phyloP scores from a whole-genome alignment of 1,140 invertebrate genomes.

The Oedothorax gibbosus region DNA sequence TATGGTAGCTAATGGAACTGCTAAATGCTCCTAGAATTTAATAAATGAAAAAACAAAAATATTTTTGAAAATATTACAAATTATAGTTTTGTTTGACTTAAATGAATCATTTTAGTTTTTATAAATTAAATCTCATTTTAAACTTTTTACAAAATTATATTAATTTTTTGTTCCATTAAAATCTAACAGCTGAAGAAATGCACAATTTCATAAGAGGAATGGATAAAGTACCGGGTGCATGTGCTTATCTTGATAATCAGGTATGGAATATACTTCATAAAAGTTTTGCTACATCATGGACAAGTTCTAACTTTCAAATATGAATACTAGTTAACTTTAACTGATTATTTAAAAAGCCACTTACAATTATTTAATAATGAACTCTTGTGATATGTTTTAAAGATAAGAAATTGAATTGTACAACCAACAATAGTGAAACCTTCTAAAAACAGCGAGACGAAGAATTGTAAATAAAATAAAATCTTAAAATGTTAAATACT shows the following conservation, averaged over 20 bases:
- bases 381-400: too few species aligned
- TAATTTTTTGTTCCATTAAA: slow-evolving; percentile 77
- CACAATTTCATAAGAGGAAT: slow-evolving; percentile 95
- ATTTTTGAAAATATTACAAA: too few species aligned
- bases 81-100: too few species aligned
- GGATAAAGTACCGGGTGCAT: slow-evolving; percentile 93
- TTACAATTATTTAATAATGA: neutral
- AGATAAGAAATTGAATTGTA: too few species aligned
- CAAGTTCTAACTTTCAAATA: neutral
- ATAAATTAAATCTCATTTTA: too few species aligned
- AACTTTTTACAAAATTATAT: neutral
- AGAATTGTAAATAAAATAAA: too few species aligned
- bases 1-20: slow-evolving; percentile 84
- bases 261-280: slow-evolving; percentile 64
- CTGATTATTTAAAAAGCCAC: neutral
- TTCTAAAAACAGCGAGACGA: too few species aligned
- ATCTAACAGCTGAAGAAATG: slow-evolving; percentile 75
- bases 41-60: too few species aligned
- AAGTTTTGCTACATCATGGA: neutral
- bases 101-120: too few species aligned
- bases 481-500: neutral
- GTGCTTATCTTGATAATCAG: slow-evolving; percentile 78
- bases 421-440: too few species aligned
- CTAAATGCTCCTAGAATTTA: slow-evolving; percentile 83
- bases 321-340: neutral